Percentiles rank a stretch among this genome's conserved stretches.
Conservation (phyloP, 1,140 invertebrate genomes). For the Eriocheir sinensis region DNA sequence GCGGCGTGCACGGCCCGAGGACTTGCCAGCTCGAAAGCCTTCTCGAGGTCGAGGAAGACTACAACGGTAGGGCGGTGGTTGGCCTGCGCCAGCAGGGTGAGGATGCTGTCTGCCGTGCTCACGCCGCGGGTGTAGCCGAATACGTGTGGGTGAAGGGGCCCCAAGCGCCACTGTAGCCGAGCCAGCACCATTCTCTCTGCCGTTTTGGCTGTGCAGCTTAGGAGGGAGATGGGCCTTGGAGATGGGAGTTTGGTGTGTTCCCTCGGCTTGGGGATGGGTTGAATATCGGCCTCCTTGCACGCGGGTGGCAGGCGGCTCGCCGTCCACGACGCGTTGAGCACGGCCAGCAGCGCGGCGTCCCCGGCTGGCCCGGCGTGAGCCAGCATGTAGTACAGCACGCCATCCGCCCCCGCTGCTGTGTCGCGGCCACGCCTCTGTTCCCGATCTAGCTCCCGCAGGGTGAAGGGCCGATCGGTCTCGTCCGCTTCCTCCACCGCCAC, state of each 20-base stretch:
- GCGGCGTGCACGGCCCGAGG: no score
- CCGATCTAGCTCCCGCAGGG: not conserved
- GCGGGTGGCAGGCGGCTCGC: not conserved
- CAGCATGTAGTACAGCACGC: not conserved
- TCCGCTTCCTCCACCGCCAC: no score
- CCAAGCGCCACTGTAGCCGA: not conserved
- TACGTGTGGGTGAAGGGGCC: not conserved
- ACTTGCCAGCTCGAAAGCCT: not conserved
- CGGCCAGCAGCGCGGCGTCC: not conserved
- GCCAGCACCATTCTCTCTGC: conserved; percentile 21
- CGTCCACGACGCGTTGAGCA: not conserved
- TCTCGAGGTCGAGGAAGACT: no score
- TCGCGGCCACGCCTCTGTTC: not conserved
- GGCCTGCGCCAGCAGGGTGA: no score
- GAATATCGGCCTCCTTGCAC: no score
- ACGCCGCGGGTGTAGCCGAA: no score
- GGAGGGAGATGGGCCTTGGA: not conserved
- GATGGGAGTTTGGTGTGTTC: not conserved
- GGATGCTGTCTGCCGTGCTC: no score
- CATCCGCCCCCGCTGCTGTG: not conserved
- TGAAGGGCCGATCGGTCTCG: no score
- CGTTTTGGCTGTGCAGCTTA: not conserved
- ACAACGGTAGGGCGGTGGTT: no score
- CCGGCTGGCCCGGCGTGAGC: not conserved
- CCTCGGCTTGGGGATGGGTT: no score